Base-by-base conservation (phyloP, 2,888 invertebrate species). In the Apamea anceps region DNA sequence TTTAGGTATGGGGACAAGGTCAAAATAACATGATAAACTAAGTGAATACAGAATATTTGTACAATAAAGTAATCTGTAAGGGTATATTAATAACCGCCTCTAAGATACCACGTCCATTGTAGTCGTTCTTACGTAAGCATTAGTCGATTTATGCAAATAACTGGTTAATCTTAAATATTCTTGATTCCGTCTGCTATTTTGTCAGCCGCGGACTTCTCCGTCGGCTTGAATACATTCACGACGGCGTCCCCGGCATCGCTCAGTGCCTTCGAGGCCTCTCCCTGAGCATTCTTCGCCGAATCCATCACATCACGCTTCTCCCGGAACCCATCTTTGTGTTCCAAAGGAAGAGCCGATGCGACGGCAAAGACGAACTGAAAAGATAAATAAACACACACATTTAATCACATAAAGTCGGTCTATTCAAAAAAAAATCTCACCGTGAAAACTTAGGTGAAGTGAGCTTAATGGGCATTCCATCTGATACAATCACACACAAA, bases 141-240 rank as follows among this genome's bases (percentile, higher is more conserved):
- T 68, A 77, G 65, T 45, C 51, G 77, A 81, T 42, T 21, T 72
- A 13, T 42, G 37, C 21, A 72, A 42, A n/a, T 2, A 62, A 88
- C 86, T 51, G 85, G 86, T 93, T 93, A 94, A 87, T 94, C 87
- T 32, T 57, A 77, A 21, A 95, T 84, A 76, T 84, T 89, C 82
- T 95, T 96, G 68, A 96, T 83, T 48, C 93, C 92, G 81, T 96
- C 96, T 12, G 94, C 92, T 90, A 96, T 91, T 89, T 96, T 96
- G 84, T 94, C 93, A 7, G 95, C 71, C 12, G 93, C 84, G 76
- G 94, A 94, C 86, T 95, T 96, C 87, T 96, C 96, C 0, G 96
- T 96, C 0, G 96, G 96, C 71, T 95, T 96, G 85, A 96, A 95
- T 12, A 95, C 95, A 72, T 96, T 91, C 4, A 96, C 95, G 0